Conservation (phyloP, 2,888 invertebrate genomes). For the Tinea pellionella region DNA sequence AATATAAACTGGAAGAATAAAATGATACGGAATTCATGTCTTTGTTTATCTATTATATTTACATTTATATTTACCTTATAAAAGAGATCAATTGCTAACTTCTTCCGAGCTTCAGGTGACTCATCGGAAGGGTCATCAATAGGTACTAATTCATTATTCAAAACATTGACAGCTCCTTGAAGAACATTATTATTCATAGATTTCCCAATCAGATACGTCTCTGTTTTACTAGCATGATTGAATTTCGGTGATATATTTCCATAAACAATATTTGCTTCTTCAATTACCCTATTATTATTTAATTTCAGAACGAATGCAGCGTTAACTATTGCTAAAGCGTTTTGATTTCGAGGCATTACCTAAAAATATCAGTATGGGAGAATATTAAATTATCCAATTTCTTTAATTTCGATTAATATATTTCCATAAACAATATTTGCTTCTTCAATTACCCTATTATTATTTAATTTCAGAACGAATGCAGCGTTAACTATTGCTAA, state of each 20-base stretch:
- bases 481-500: constrained; percentile 83
- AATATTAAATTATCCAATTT: too few species aligned
- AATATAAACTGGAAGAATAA: constrained; percentile 69
- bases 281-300: constrained; percentile 30
- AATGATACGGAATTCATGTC: too few species aligned
- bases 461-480: constrained; percentile 71
- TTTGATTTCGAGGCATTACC: constrained; percentile 79
- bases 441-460: constrained; percentile 28
- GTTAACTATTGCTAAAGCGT: constrained; percentile 82
- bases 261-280: constrained; percentile 69
- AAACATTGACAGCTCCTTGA: constrained; percentile 56
- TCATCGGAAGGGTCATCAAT: constrained; percentile 74
- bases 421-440: constrained; percentile 69
- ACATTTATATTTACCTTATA: constrained; percentile 81
- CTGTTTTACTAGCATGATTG: constrained; percentile 70
- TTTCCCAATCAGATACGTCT: constrained; percentile 58
- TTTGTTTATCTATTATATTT: too few species aligned
- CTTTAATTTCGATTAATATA: too few species aligned
- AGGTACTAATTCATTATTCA: constrained; percentile 73
- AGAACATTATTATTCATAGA: constrained; percentile 43
- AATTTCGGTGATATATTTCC: constrained; percentile 73
- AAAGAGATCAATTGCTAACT: constrained; percentile 78
- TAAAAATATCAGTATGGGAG: too few species aligned
- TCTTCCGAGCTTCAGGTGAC: constrained; percentile 74
- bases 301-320: constrained; percentile 76